These are phyloP conservation scores for Sorex fumeus DNA, from an alignment of 2,113 vertebrate genomes.

Conservation along the genomic window DNA sequence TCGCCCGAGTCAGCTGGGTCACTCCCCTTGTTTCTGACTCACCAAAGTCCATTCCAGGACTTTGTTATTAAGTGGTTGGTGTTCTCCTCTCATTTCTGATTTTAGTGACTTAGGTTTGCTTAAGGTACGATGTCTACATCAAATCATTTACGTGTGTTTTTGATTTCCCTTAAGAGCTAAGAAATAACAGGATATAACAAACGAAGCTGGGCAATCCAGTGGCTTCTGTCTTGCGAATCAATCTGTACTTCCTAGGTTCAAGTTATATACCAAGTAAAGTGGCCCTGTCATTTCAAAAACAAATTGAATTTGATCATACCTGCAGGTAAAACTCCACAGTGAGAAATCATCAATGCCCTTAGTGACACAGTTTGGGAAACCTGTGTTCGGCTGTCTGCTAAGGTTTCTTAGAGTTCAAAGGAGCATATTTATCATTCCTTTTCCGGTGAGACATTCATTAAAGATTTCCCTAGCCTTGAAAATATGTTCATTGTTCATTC, in stretches of 20 bases:
- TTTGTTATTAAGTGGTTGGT: background rate
- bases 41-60: background rate
- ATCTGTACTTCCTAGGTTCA: background rate
- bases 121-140: background rate
- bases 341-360: background rate
- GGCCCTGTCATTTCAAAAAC: background rate
- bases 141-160: constrained; percentile 12
- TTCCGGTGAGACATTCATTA: background rate
- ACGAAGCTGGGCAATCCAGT: background rate
- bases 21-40: background rate
- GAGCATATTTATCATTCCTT: background rate
- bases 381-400: background rate
- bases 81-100: background rate
- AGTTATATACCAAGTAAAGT: background rate
- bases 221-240: background rate
- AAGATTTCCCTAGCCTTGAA: background rate
- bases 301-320: background rate
- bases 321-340: background rate
- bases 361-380: background rate
- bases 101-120: background rate
- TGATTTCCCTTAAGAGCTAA: background rate
- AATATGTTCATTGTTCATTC: constrained; percentile 8
- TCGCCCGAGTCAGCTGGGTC: background rate
- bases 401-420: background rate
- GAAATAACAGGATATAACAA: background rate